Evolutionary conservation across 2,113 vertebrate species (phyloP), one percentile per base, ranked within the genome.

Genomic region (Cariama cristata): DNA sequence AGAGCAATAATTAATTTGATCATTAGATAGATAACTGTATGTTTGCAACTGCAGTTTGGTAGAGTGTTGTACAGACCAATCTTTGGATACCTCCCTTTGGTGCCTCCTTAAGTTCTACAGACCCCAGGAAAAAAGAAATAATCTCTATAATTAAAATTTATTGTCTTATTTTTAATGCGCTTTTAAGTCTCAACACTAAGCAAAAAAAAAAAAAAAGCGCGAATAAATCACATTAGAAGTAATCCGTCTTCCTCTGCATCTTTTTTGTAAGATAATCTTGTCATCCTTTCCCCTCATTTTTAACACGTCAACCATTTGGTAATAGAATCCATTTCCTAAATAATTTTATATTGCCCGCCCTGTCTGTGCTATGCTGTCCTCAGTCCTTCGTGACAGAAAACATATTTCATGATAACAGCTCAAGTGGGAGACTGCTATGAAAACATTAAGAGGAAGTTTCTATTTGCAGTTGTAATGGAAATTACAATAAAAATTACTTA

Each of bases 321-420:
- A 95, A 89, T 72, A 90, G 40, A 64, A 94, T 97, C 71, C 42
- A 79, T 81, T 77, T 97, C 68, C 75, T 97, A 94, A 97, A 95
- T 87, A 93, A 53, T 71, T 79, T 82, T 91, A 19, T 90, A 47
- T 79, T 66, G 40, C 38, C 58, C 8, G 4, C 88, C 72, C 84
- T 77, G 80, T 86, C 91, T 93, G 68, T 94, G 82, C 81, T 82
- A 12, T 82, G 68, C 79, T 89, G 60, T 88, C 60, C 75, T 93
- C 60, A 68, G 68, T 79, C 49, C 56, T 95, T 88, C 35, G 53
- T 71, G 92, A 86, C 66, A 88, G 55, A 88, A 88, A 93, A 84
- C 44, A 16, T 82, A 56, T 84, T 90, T 97, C 60, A 62, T 42
- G 75, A 17, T 88, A 87, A 82, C 86, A 97, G 69, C 66, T 91